Percentiles rank a stretch among this genome's conserved stretches.
Conservation (phyloP, 2,797 vertebrate genomes). For the Micrastur ruficollis region DNA sequence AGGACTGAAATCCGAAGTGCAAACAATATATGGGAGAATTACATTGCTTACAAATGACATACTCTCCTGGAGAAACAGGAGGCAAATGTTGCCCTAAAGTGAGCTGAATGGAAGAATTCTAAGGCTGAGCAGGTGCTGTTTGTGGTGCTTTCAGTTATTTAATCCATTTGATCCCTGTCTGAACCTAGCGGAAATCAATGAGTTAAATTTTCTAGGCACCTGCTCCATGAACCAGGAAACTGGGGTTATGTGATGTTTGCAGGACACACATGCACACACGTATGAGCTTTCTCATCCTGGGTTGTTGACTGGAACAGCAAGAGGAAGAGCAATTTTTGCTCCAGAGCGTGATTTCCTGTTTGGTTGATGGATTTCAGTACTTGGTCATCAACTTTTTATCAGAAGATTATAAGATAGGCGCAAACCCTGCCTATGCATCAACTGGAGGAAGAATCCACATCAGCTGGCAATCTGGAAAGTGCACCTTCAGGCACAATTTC, state of each 20-base stretch:
- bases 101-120: background rate
- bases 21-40: background rate
- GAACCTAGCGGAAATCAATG: background rate
- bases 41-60: background rate
- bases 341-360: conserved; percentile 43
- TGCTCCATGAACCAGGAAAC: background rate
- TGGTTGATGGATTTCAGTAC: background rate
- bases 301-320: background rate
- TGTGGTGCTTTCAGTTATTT: background rate
- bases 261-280: background rate
- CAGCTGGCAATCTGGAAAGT: background rate
- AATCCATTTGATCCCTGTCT: background rate
- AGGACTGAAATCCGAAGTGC: background rate
- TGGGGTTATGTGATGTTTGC: background rate
- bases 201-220: background rate
- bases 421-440: background rate
- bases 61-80: background rate
- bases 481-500: background rate
- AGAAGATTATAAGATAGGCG: background rate
- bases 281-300: background rate
- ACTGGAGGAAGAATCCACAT: background rate
- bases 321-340: background rate
- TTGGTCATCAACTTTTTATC: background rate
- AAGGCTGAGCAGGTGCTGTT: background rate
- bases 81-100: background rate